Evolutionary conservation across 2,113 vertebrate genomes (phyloP).

Genomic region (Anguilla rostrata): DNA sequence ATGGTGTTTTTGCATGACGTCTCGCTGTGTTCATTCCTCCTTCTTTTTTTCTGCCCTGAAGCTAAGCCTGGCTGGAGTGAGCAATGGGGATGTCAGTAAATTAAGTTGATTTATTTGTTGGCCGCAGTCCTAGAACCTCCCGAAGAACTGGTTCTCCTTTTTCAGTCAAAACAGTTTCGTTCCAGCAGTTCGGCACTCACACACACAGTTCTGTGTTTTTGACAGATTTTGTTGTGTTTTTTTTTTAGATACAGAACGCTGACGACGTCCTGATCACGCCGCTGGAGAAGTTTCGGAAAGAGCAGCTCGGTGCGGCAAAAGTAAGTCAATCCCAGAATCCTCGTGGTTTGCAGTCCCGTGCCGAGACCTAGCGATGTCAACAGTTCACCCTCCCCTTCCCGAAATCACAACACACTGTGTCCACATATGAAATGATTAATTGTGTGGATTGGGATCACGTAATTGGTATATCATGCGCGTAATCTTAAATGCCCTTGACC

Average conservation of each 20-base stretch:
- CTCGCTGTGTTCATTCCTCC: neutral
- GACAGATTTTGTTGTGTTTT: neutral
- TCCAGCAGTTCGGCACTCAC: neutral
- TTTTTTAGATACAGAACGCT: slow-evolving; percentile 90
- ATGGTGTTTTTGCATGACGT: neutral
- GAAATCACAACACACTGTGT: too few relatives aligned
- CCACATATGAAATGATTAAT: too few relatives aligned
- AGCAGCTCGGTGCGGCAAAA: slow-evolving; percentile 96
- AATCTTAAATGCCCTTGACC: too few relatives aligned
- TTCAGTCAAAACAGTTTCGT: neutral
- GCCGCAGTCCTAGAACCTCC: neutral
- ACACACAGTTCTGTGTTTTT: slow-evolving; percentile 20
- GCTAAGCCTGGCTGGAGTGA: neutral
- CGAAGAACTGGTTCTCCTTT: neutral
- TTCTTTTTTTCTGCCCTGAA: neutral
- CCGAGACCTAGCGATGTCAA: neutral
- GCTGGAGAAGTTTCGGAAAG: slow-evolving; percentile 93
- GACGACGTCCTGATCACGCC: slow-evolving; percentile 95
- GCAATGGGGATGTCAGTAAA: neutral
- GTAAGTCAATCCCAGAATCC: slow-evolving; percentile 70
- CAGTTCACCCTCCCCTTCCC: neutral
- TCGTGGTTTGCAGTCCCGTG: neutral
- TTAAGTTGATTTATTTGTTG: neutral
- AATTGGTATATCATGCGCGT: too few relatives aligned
- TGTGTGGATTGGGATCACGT: too few relatives aligned